A percentile compares a stretch with the other conserved stretches of the same genome.
These are phyloP conservation scores for Heliconius cydno DNA, from an alignment of 2,888 invertebrate genomes.

Conservation along the genomic window DNA sequence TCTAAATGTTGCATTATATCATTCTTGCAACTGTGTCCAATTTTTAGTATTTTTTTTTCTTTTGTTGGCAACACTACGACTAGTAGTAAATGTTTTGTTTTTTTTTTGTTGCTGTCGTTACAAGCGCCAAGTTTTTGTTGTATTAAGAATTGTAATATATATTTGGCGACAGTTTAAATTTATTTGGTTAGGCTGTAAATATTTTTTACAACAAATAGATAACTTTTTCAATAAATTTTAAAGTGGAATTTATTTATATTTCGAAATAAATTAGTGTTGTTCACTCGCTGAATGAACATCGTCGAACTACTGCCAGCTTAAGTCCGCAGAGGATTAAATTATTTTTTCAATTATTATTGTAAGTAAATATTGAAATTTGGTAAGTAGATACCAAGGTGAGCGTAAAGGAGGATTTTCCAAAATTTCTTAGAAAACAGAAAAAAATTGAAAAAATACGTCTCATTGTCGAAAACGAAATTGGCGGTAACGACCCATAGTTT, in stretches of 20 bases:
- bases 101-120: constrained; percentile 22
- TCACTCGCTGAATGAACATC: not conserved
- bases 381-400: too few species aligned
- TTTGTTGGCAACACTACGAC: constrained; percentile 32
- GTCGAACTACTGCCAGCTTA: not conserved
- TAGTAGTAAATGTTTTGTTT: constrained; percentile 22
- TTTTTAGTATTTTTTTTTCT: constrained; percentile 39
- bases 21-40: constrained; percentile 44
- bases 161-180: not conserved
- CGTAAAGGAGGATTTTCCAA: too few species aligned
- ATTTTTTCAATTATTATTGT: too few species aligned
- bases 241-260: too few species aligned
- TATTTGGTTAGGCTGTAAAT: not conserved
- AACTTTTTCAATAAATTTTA: too few species aligned
- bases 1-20: constrained; percentile 43
- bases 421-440: too few species aligned
- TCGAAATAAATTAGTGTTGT: not conserved
- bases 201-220: too few species aligned
- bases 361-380: too few species aligned
- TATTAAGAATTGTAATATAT: constrained; percentile 19
- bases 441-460: too few species aligned
- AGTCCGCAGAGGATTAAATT: too few species aligned
- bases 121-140: constrained; percentile 25
- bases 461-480: too few species aligned
- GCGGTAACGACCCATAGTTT: too few species aligned